These are phyloP conservation scores for Melanargia galathea DNA, from an alignment of 2,888 invertebrate genomes.

Conservation along the genomic window DNA sequence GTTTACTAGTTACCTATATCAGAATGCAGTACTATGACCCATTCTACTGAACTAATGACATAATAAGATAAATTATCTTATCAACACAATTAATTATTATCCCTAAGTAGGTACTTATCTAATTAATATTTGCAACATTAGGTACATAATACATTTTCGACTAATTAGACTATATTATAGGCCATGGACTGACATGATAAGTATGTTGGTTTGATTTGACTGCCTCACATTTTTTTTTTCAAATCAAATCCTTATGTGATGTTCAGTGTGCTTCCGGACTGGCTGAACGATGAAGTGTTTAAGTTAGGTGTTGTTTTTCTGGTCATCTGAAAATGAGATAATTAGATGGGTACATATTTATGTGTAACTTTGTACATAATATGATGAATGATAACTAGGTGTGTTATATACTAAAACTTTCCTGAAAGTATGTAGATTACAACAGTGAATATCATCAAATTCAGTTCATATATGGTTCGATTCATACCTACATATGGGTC, in stretches of 20 bases:
- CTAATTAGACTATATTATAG: not conserved
- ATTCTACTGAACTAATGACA: conserved; percentile 4
- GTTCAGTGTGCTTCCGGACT: conserved; percentile 68
- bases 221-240: not conserved
- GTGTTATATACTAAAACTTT: too few species aligned
- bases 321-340: conserved; percentile 62
- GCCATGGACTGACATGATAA: not conserved
- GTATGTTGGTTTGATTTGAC: not conserved
- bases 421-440: too few species aligned
- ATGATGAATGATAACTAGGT: too few species aligned
- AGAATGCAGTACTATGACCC: not conserved
- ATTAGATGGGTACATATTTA: conserved; percentile 7
- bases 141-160: too few species aligned
- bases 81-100: not conserved
- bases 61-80: conserved; percentile 4
- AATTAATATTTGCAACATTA: too few species aligned
- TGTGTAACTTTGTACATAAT: too few species aligned
- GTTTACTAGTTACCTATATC: not conserved
- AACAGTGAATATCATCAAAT: too few species aligned
- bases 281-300: conserved; percentile 68
- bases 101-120: too few species aligned
- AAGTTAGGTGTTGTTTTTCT: conserved; percentile 57
- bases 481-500: too few species aligned
- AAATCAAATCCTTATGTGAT: conserved; percentile 32
- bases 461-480: too few species aligned